phyloP scores from a whole-genome alignment of 2,888 invertebrate genomes.

The Athalia rosae region DNA sequence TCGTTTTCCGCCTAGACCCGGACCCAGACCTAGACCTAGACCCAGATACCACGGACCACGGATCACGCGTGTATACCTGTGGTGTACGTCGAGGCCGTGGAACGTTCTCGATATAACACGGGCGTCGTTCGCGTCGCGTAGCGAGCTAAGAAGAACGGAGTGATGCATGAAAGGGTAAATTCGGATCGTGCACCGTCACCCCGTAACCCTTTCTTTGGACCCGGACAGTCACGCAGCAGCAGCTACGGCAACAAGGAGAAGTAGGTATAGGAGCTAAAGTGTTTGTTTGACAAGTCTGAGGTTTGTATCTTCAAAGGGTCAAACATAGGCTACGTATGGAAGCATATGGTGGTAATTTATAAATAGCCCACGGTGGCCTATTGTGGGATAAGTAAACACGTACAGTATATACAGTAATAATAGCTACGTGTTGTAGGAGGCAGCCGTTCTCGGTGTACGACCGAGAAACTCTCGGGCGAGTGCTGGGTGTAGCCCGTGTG shows the following conservation, averaged over 20 bases:
- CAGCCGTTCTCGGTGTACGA: too few species aligned
- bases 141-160: too few species aligned
- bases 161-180: too few species aligned
- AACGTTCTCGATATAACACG: too few species aligned
- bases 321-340: conserved; percentile 58
- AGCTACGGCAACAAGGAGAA: conserved; percentile 13
- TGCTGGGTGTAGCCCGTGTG: neutral
- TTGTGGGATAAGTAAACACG: conserved; percentile 60
- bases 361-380: conserved; percentile 65
- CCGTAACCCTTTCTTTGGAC: neutral
- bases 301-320: conserved; percentile 64
- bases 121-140: too few species aligned
- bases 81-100: too few species aligned
- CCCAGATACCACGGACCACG: too few species aligned
- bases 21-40: too few species aligned
- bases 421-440: neutral
- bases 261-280: conserved; percentile 32
- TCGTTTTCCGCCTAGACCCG: too few species aligned
- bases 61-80: too few species aligned
- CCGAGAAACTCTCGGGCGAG: conserved; percentile 23
- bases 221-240: conserved; percentile 6
- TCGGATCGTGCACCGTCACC: too few species aligned
- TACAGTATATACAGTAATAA: conserved; percentile 45
- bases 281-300: conserved; percentile 61
- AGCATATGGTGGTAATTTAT: conserved; percentile 65